Base-by-base conservation (phyloP, 2,797 vertebrate genomes). In the Phalanger gymnotis region DNA sequence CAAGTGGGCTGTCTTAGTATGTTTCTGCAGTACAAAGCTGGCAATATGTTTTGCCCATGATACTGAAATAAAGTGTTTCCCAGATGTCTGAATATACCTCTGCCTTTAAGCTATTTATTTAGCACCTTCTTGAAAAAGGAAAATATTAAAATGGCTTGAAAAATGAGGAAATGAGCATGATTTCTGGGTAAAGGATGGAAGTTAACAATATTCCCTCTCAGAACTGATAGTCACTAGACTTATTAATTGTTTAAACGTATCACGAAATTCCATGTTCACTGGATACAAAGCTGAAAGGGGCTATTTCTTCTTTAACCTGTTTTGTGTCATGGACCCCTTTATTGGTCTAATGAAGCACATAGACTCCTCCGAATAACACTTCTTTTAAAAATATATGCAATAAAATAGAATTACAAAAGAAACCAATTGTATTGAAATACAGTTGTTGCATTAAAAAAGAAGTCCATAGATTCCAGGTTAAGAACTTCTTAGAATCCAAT, bases 141-240 rank as follows among this genome's bases (percentile, higher is more conserved):
- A 47, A 58, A 53, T 92, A 96, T 90, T 87, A 96, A 47, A 47
- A 96, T 61, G 57, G 14, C 94, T 97, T 95, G 52, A 92, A 95
- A 97, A 57, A 95, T 54, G 10, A 4, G 56, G 30, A 0, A 34
- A 0, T 34, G 95, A 95, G 73, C 93, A 66, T 95, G 57, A 54
- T 57, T 93, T 73, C 51, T 31, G 40, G 92, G 53, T 96, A 94
- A 96, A 92, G 53, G 92, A 58, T 51, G 92, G 92, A 34, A 28
- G 56, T 56, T 94, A 61, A 57, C 73, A 28, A 16, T 73, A 61
- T 91, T 90, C 90, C 92, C 57, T 57, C 92, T 89, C 2, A n/a
- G 12, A 27, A 14, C 25, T 58, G 56, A 53, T 53, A 55, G 87
- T 55, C 54, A 93, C 61, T 95, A 73, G 3, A 40, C 9, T 40